Conservation (phyloP, 2,113 vertebrate species). For the Bos javanicus region DNA sequence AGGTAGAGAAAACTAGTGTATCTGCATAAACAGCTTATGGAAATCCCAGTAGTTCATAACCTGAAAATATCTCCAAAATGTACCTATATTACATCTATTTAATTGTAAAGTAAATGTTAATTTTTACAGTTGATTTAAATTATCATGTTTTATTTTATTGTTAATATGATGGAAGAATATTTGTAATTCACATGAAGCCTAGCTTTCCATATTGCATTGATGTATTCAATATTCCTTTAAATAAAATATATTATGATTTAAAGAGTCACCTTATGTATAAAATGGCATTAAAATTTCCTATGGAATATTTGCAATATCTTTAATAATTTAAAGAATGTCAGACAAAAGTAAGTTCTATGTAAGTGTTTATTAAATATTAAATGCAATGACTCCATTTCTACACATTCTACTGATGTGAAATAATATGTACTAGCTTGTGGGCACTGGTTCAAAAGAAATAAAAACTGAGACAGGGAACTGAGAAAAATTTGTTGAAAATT, state of each 20-base stretch:
- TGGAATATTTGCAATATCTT: not conserved
- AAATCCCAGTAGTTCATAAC: not conserved
- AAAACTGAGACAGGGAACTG: not conserved
- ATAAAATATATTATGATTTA: not conserved
- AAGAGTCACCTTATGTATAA: not conserved
- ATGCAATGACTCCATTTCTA: not conserved
- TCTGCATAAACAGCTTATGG: not conserved
- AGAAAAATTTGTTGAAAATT: not conserved
- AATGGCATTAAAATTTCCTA: not conserved
- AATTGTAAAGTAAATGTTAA: not conserved
- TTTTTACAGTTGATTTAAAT: not conserved
- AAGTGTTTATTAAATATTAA: conserved; percentile 1
- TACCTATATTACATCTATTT: not conserved
- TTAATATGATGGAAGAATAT: not conserved
- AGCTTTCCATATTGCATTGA: not conserved
- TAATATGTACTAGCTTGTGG: not conserved
- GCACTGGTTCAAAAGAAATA: not conserved
- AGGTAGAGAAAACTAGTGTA: not conserved
- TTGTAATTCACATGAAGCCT: not conserved
- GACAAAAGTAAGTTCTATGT: not conserved
- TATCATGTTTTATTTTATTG: not conserved
- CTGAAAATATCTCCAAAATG: not conserved
- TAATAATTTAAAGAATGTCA: not conserved
- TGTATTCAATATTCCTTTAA: not conserved
- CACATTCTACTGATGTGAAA: not conserved